phyloP scores from a whole-genome alignment of 1,140 invertebrate species.

The Drosophila leontia region DNA sequence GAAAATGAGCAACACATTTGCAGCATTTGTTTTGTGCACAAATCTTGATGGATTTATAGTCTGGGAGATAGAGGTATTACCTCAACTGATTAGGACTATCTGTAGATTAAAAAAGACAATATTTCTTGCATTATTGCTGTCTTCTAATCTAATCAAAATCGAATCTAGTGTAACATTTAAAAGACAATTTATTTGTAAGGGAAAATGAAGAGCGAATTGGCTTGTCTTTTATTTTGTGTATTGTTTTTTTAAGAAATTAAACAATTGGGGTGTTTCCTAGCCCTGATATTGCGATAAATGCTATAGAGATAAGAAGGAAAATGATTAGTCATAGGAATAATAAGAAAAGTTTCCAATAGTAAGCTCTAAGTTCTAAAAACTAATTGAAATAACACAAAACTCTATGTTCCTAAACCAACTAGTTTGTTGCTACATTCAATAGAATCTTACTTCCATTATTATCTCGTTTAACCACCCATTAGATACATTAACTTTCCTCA shows the following conservation, averaged over 20 bases:
- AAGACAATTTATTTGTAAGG: too few relatives aligned
- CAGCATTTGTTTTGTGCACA: background rate
- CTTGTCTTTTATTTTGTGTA: background rate
- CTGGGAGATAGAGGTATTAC: background rate
- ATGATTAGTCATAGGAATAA: background rate
- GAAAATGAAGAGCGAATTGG: too few relatives aligned
- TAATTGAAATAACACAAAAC: background rate
- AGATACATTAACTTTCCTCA: background rate
- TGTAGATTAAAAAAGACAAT: background rate
- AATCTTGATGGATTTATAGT: background rate
- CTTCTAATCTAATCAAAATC: background rate
- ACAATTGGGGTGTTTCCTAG: slow-evolving; percentile 1
- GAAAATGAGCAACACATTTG: background rate
- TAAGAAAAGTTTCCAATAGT: too few relatives aligned
- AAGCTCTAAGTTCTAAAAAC: too few relatives aligned
- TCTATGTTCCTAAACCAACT: background rate
- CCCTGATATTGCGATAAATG: background rate
- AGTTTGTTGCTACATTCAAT: background rate
- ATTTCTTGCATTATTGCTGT: background rate
- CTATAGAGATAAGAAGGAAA: background rate
- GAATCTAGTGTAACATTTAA: background rate
- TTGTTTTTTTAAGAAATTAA: too few relatives aligned
- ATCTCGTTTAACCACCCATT: background rate
- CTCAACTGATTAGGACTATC: background rate
- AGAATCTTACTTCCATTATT: background rate